Percentiles rank a stretch among this genome's conserved stretches.
These are phyloP conservation scores for Pseudorhombus dupliciocellatus DNA, from an alignment of 2,113 vertebrate genomes.

Conservation along the genomic window DNA sequence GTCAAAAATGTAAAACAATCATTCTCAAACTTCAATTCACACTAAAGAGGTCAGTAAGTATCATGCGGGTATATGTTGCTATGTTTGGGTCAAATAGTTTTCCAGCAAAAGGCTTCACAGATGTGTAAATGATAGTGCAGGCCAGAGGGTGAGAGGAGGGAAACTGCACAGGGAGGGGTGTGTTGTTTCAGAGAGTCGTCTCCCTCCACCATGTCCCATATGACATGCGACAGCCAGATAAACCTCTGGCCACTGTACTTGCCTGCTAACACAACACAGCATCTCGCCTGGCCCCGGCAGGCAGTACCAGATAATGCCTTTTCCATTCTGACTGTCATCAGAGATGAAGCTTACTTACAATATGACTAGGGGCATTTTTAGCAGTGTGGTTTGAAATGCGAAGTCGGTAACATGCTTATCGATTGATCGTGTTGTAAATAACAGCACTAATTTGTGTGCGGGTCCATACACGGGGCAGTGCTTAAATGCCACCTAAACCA, in stretches of 20 bases:
- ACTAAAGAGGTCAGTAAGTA: slow-evolving; percentile 19
- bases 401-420: background rate
- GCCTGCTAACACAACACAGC: slow-evolving; percentile 13
- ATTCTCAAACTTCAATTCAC: slow-evolving; percentile 24
- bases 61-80: background rate
- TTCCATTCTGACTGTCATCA: background rate
- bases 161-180: slow-evolving; percentile 23
- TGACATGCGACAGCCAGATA: slow-evolving; percentile 47
- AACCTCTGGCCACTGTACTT: slow-evolving; percentile 15
- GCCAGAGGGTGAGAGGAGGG: background rate
- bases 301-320: slow-evolving; percentile 14
- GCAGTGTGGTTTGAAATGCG: background rate
- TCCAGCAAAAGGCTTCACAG: background rate
- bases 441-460: background rate
- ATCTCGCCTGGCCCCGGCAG: background rate
- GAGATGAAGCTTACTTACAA: background rate
- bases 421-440: background rate
- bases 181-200: slow-evolving; percentile 46
- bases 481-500: slow-evolving; percentile 35
- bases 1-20: background rate
- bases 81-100: slow-evolving; percentile 10
- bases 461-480: background rate
- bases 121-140: background rate
- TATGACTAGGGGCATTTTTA: no score
- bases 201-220: slow-evolving; percentile 30